Conservation (phyloP, 2,113 vertebrate genomes). For the Actinemys pallida region DNA sequence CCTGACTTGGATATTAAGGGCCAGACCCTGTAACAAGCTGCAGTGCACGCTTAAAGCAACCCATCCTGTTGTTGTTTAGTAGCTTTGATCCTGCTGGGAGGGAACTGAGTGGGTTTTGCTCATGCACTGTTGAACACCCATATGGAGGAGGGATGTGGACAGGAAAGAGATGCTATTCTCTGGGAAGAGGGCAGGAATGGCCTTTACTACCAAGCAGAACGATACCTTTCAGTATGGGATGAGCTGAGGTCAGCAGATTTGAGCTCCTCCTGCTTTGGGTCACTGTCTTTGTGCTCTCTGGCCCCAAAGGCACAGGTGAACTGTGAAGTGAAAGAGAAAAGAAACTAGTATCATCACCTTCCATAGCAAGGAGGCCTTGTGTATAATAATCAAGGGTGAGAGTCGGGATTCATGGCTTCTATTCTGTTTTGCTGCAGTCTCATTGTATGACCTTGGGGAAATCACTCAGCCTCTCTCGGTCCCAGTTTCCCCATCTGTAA, state of each 20-base stretch:
- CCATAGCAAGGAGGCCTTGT: neutral
- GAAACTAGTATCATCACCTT: neutral
- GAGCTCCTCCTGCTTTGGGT: constrained; percentile 39
- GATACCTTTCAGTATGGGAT: constrained; percentile 89
- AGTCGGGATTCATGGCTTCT: neutral
- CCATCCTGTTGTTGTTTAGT: neutral
- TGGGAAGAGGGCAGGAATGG: neutral
- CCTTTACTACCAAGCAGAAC: neutral
- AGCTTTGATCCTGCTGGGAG: neutral
- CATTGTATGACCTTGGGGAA: neutral
- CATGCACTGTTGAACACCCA: neutral
- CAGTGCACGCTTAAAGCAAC: neutral
- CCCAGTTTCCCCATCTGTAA: neutral
- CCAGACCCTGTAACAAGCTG: neutral
- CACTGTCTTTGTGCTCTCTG: constrained; percentile 18
- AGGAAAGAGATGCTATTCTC: neutral
- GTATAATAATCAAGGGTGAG: neutral
- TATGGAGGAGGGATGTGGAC: neutral
- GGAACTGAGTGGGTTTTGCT: neutral
- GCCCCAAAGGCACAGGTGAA: constrained; percentile 9
- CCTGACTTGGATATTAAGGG: neutral
- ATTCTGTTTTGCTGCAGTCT: neutral
- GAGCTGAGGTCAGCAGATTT: constrained; percentile 60
- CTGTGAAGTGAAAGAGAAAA: constrained; percentile 39
- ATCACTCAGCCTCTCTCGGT: neutral